phyloP scores from a whole-genome alignment of 2,888 invertebrate species.

The Sepiola atlantica region DNA sequence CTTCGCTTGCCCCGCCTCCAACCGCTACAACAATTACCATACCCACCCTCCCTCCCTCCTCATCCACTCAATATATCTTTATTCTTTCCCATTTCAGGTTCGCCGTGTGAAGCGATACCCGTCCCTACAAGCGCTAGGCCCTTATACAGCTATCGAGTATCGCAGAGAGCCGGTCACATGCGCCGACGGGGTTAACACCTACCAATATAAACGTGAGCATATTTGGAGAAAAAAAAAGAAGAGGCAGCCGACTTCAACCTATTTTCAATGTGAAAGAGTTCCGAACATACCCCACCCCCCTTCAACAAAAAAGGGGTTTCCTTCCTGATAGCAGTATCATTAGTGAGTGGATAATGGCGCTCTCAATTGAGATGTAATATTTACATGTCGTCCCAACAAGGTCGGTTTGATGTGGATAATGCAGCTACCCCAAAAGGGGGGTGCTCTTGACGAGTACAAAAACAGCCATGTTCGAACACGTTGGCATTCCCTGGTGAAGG shows the following conservation, averaged over 20 bases:
- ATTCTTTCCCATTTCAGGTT: background rate
- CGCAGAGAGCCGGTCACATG: background rate
- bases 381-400: no score
- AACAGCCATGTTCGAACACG: no score
- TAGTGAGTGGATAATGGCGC: no score
- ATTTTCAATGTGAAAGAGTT: background rate
- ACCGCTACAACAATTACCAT: background rate
- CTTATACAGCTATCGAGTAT: background rate
- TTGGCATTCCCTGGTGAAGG: no score
- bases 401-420: no score
- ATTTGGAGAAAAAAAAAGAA: background rate
- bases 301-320: no score
- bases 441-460: no score
- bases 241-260: background rate
- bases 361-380: no score
- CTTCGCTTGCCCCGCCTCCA: background rate
- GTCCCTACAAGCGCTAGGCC: background rate
- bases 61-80: background rate
- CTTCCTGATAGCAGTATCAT: no score
- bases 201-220: background rate
- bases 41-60: background rate
- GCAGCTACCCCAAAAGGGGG: no score
- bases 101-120: background rate
- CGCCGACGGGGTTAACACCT: background rate
- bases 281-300: background rate